A percentile compares a stretch with the other conserved stretches of the same genome.
phyloP scores from a whole-genome alignment of 2,113 vertebrate species.

The Natator depressus region DNA sequence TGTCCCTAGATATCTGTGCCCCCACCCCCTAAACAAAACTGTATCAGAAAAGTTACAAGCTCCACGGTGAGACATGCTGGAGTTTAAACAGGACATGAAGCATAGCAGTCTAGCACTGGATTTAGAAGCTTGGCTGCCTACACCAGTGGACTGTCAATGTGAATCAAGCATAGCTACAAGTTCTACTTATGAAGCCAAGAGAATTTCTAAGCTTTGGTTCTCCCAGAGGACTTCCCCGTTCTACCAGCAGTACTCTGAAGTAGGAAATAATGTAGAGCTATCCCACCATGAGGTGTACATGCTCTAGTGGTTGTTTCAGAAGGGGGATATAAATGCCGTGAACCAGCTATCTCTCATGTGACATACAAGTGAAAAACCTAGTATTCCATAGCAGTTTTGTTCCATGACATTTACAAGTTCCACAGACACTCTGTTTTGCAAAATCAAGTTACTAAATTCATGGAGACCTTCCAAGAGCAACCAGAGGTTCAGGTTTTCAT shows the following conservation, averaged over 20 bases:
- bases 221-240: background rate
- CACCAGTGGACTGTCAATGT: background rate
- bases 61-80: rapidly evolving
- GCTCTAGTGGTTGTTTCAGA: background rate
- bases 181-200: background rate
- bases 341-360: background rate
- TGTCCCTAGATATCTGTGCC: background rate
- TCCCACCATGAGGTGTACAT: background rate
- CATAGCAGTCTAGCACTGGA: background rate
- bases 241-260: background rate
- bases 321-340: background rate
- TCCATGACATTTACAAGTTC: background rate
- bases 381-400: background rate
- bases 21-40: background rate
- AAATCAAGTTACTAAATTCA: background rate
- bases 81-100: background rate
- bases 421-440: background rate
- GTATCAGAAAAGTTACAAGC: background rate
- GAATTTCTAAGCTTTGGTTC: background rate
- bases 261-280: background rate
- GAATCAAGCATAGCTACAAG: background rate
- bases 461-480: background rate
- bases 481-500: background rate
- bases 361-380: background rate
- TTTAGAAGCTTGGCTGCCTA: background rate